A percentile compares a stretch with the other conserved stretches of the same genome.
Evolutionary conservation across 2,797 vertebrate genomes (phyloP).

Genomic region (Microchirus variegatus): DNA sequence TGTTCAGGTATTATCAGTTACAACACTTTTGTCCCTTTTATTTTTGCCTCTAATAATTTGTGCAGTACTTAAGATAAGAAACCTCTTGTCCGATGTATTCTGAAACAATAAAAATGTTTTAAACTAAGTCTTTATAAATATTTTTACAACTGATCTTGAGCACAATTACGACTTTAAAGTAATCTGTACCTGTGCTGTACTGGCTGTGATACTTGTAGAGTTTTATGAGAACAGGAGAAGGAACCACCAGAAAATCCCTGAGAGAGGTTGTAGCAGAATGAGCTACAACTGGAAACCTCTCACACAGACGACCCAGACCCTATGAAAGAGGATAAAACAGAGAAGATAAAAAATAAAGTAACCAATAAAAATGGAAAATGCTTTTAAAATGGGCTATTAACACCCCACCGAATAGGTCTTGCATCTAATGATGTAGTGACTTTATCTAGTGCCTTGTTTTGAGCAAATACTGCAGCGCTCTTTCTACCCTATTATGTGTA

Average conservation of each 20-base stretch:
- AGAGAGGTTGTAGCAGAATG: constrained; percentile 91
- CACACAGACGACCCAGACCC: constrained; percentile 93
- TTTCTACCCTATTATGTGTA: neutral
- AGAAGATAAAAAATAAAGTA: neutral
- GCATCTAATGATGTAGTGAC: neutral
- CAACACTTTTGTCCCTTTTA: constrained; percentile 1
- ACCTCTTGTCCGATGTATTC: too few relatives aligned
- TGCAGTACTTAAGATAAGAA: neutral
- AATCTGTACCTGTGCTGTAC: constrained; percentile 85
- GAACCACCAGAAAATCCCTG: constrained; percentile 93
- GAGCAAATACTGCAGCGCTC: neutral
- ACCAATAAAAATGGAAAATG: neutral
- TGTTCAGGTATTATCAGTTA: neutral
- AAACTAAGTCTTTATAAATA: too few relatives aligned
- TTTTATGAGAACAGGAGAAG: constrained; percentile 94
- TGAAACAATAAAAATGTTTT: too few relatives aligned
- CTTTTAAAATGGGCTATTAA: neutral
- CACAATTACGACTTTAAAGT: too few relatives aligned
- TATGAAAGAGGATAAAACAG: constrained; percentile 52
- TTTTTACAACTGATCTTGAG: too few relatives aligned
- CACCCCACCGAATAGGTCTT: neutral
- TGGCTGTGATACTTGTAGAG: constrained; percentile 97
- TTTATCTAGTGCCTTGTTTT: neutral
- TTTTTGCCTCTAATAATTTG: neutral
- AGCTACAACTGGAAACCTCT: constrained; percentile 93